These are phyloP conservation scores for Gallinago jamesoni DNA, from an alignment of 2,113 vertebrate genomes.

Conservation along the genomic window DNA sequence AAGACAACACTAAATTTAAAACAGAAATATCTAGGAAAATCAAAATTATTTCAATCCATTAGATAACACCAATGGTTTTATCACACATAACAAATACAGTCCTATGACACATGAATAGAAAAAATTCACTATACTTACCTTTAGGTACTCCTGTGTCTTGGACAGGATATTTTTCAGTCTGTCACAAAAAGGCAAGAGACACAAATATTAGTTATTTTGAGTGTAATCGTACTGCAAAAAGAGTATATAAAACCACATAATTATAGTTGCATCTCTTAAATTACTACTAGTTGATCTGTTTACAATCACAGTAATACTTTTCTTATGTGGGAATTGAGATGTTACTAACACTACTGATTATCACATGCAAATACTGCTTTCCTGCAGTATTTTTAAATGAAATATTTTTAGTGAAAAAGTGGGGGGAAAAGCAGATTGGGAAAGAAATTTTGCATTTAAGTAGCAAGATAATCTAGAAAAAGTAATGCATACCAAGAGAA, in stretches of 20 bases:
- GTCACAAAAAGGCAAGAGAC: slow-evolving; percentile 59
- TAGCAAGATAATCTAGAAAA: neutral
- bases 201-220: slow-evolving; percentile 17
- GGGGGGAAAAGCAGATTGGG: neutral
- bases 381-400: neutral
- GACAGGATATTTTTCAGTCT: slow-evolving; percentile 90
- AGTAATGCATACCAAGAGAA: neutral
- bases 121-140: slow-evolving; percentile 72
- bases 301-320: neutral
- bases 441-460: neutral
- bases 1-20: neutral
- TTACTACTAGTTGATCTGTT: neutral
- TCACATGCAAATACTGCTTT: neutral
- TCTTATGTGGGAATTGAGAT: neutral
- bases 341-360: neutral
- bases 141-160: slow-evolving; percentile 91
- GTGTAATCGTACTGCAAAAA: neutral
- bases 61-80: neutral
- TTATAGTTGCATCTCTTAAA: neutral
- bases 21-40: neutral
- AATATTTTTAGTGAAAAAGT: neutral
- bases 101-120: neutral
- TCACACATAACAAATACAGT: neutral
- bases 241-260: neutral
- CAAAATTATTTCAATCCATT: neutral